Percentiles rank a stretch among this genome's conserved stretches.
Evolutionary conservation across 1,140 invertebrate genomes (phyloP).

Genomic region (Pollicipes pollicipes): DNA sequence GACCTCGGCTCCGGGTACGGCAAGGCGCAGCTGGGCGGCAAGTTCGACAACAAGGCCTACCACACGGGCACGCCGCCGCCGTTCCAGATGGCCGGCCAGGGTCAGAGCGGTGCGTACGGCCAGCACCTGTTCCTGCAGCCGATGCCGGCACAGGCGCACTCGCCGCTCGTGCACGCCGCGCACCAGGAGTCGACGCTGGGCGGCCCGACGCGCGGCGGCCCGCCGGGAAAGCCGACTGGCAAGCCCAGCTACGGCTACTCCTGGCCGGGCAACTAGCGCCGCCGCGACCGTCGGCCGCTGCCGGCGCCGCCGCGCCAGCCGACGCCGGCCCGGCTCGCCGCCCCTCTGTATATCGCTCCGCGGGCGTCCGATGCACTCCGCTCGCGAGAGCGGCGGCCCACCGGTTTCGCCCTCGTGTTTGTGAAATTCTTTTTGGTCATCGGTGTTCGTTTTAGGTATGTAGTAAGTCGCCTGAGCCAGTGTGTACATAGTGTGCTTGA

Average conservation of each 20-base stretch:
- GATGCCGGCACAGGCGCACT: neutral
- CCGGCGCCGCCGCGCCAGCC: no score
- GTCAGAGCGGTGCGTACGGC: neutral
- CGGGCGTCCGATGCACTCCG: no score
- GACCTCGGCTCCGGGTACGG: neutral
- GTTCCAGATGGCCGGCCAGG: neutral
- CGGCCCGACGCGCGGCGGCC: no score
- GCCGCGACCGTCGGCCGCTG: no score
- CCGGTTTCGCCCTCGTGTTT: neutral
- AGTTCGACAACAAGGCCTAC: neutral
- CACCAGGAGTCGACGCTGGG: neutral
- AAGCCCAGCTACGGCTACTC: neutral
- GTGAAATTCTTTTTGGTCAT: neutral
- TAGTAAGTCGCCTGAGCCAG: neutral
- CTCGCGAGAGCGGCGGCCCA: no score
- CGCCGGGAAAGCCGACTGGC: neutral
- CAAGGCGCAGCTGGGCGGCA: neutral
- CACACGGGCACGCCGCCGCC: conserved; percentile 1
- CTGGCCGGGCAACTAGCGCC: neutral
- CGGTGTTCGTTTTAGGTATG: neutral
- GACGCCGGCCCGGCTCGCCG: no score
- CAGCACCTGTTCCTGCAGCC: neutral
- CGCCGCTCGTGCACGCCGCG: neutral
- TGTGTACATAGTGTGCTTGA: neutral
- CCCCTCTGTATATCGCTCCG: no score